Evolutionary conservation across 2,797 vertebrate species (phyloP).

Genomic region (Tenualosa thibaudeaui): DNA sequence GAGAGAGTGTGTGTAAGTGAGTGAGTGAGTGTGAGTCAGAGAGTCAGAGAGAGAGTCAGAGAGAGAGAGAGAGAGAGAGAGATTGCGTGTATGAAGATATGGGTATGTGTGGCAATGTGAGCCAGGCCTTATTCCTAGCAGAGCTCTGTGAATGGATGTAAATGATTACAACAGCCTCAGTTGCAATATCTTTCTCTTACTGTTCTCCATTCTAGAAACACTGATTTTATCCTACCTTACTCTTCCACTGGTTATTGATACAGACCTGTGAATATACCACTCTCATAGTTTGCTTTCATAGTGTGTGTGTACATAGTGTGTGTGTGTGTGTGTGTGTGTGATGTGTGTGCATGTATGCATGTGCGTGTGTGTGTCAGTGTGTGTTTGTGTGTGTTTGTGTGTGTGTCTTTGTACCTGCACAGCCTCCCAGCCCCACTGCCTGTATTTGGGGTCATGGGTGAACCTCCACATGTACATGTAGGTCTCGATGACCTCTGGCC

Average conservation of each 20-base stretch:
- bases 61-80: slow-evolving; percentile 15
- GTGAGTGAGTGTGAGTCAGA: too few species aligned
- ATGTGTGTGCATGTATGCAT: background rate
- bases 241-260: background rate
- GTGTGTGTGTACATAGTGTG: background rate
- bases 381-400: background rate
- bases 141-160: background rate
- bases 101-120: background rate
- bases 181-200: background rate
- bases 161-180: background rate
- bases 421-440: slow-evolving; percentile 98
- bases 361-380: background rate
- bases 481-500: slow-evolving; percentile 96
- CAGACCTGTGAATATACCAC: too few species aligned
- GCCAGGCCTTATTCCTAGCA: background rate
- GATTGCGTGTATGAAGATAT: background rate
- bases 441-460: slow-evolving; percentile 95
- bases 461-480: slow-evolving; percentile 99
- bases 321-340: too few species aligned
- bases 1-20: too few species aligned
- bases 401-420: slow-evolving; percentile 79
- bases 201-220: too few species aligned
- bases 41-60: background rate
- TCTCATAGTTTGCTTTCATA: background rate
- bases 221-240: background rate